Conservation (phyloP, 2,113 vertebrate species). For the Laticauda laticaudata region DNA sequence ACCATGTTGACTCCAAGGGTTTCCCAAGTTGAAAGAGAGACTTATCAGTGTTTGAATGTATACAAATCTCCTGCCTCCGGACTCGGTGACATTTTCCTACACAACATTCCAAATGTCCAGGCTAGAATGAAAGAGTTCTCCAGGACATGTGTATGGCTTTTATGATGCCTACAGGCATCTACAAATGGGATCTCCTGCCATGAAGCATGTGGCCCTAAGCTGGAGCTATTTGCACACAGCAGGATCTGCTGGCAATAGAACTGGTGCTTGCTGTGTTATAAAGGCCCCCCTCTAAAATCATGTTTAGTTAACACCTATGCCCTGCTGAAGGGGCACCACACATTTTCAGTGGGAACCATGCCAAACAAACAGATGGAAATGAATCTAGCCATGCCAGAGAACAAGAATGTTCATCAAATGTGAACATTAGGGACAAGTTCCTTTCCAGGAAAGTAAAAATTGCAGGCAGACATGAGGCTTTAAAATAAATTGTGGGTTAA, state of each 20-base stretch:
- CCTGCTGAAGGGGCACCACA: constrained; percentile 68
- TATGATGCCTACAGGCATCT: constrained; percentile 70
- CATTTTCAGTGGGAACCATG: constrained; percentile 61
- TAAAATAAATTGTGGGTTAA: constrained; percentile 19
- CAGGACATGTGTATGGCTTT: constrained; percentile 69
- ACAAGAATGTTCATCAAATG: constrained; percentile 53
- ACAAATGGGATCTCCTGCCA: constrained; percentile 70
- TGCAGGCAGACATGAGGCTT: constrained; percentile 31
- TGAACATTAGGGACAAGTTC: constrained; percentile 61
- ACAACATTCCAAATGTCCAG: constrained; percentile 54
- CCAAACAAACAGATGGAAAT: constrained; percentile 74
- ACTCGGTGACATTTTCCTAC: constrained; percentile 38
- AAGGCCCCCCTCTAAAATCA: constrained; percentile 58
- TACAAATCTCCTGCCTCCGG: constrained; percentile 57
- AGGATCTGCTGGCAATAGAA: constrained; percentile 69
- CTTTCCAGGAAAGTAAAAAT: constrained; percentile 62
- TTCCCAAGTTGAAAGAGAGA: constrained; percentile 39
- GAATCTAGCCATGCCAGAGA: constrained; percentile 65
- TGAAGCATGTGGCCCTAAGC: constrained; percentile 68
- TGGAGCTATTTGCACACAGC: constrained; percentile 74
- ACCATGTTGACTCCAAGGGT: constrained; percentile 30
- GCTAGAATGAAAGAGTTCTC: constrained; percentile 59
- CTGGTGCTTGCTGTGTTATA: constrained; percentile 67
- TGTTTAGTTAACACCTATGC: constrained; percentile 75
- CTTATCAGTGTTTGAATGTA: constrained; percentile 9